phyloP scores from a whole-genome alignment of 2,113 vertebrate species.

The Sylvilagus bachmani region DNA sequence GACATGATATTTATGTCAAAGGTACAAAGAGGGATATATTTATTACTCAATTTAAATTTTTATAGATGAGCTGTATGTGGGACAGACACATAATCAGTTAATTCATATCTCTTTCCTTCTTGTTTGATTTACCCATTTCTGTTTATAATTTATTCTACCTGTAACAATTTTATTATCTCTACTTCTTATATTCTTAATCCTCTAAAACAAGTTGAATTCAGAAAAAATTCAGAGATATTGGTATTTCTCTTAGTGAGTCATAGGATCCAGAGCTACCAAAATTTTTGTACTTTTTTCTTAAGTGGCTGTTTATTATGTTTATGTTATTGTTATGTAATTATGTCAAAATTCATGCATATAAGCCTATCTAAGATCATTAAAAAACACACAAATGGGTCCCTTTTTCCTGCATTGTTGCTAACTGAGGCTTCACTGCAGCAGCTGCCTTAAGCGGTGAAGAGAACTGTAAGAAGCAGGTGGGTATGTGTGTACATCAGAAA shows the following conservation, averaged over 20 bases:
- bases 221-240: background rate
- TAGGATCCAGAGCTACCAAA: background rate
- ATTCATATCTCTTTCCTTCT: background rate
- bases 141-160: background rate
- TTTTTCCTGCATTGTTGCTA: background rate
- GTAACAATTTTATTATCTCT: background rate
- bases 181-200: background rate
- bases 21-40: too few relatives aligned
- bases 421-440: background rate
- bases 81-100: too few relatives aligned
- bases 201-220: background rate
- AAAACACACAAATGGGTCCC: background rate
- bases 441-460: background rate
- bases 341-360: background rate
- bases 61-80: too few relatives aligned
- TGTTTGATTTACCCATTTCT: constrained; percentile 16
- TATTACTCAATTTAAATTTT: too few relatives aligned
- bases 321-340: background rate
- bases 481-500: background rate
- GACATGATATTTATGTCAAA: too few relatives aligned
- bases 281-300: background rate
- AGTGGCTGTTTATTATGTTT: background rate
- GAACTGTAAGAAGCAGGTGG: background rate
- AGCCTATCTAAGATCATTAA: background rate
- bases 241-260: background rate